Base-by-base conservation (phyloP, 1,140 invertebrate genomes). In the Drosophila rhopaloa region DNA sequence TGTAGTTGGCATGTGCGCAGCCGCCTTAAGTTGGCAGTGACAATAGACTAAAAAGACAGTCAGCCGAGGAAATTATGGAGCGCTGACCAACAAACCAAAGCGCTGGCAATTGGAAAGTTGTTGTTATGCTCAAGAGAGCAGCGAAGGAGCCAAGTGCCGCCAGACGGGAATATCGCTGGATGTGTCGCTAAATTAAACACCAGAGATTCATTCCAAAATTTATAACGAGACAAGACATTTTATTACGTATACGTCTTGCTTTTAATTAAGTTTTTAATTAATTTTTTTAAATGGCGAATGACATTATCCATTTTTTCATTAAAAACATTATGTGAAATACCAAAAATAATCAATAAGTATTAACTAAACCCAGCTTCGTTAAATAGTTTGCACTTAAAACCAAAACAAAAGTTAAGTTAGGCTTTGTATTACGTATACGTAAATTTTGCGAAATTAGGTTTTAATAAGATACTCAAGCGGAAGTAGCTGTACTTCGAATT, bases 31-130 rank as follows among this genome's bases (percentile, higher is more conserved):
- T 61, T 70, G 79, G 63, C 75, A 82, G 70, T 75, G 72, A 63
- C 78, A 74, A 75, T 71, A 84, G 76, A 53, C 63, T 47, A 47
- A 38, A 71, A 72, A 57, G 35, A 54, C 32, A 27, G 44, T 55
- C 80, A 66, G 57, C 61, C 51, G 71, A 60, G 63, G 67, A 81
- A 85, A 85, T 85, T 85, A 85, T 85, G 81, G 81, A 68, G 82
- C 68, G 66, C 65, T 70, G 59, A 62, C 76, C 82, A 65, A 81
- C 54, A 83, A 78, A 82, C 70, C 60, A 77, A 73, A 73, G 56
- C 59, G 29, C 61, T 50, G 43, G 62, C 71, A 71, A 81, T 89
- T 89, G 84, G 84, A 89, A 89, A 89, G 84, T 89, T 75, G 75
- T 86, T 71, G 80, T 76, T 88, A 82, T 75, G 78, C 77, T 80